These are phyloP conservation scores for Agrypnia vestita DNA, from an alignment of 1,140 invertebrate species.

Conservation along the genomic window DNA sequence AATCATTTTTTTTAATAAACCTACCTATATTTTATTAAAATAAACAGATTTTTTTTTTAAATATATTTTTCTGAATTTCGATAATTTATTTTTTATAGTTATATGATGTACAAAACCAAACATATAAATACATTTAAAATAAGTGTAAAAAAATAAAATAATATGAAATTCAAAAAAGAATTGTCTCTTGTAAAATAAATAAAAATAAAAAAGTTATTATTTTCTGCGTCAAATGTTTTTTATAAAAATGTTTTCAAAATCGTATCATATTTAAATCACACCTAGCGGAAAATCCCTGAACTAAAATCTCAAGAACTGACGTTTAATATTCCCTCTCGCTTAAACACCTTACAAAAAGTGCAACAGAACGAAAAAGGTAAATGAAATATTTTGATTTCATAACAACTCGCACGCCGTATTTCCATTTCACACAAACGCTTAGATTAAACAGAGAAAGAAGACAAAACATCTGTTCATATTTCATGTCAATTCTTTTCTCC, in stretches of 20 bases:
- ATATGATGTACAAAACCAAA: no score
- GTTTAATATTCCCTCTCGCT: slow-evolving; percentile 6
- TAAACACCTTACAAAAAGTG: neutral
- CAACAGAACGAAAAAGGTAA: slow-evolving; percentile 27
- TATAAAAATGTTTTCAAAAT: neutral
- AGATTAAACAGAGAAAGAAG: slow-evolving; percentile 2
- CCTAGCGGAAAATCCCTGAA: slow-evolving; percentile 47
- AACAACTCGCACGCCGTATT: neutral
- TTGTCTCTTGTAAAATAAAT: no score
- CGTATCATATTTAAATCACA: slow-evolving; percentile 4
- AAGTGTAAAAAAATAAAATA: no score
- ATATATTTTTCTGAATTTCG: no score
- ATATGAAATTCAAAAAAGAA: no score
- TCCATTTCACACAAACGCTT: neutral
- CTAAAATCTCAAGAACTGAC: slow-evolving; percentile 14
- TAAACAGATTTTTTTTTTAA: no score
- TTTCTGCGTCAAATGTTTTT: no score
- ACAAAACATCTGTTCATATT: slow-evolving; percentile 27
- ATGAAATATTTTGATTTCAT: slow-evolving; percentile 7
- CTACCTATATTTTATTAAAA: no score
- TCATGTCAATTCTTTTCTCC: slow-evolving; percentile 2
- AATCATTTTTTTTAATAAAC: no score
- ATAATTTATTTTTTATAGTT: no score
- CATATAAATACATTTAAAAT: no score
- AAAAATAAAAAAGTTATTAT: no score